Conservation (phyloP, 2,888 invertebrate genomes). For the Merodon equestris region DNA sequence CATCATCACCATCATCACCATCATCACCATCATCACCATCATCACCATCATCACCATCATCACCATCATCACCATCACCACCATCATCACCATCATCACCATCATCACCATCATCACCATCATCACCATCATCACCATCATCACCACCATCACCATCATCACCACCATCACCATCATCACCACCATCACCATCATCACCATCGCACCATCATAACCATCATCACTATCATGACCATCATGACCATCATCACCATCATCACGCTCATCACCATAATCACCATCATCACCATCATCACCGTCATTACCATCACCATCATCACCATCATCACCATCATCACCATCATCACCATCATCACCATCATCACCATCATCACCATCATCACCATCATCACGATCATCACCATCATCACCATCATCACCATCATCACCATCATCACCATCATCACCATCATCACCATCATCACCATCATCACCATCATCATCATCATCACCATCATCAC, state of each 20-base stretch:
- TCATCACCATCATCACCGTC: conserved; percentile 1
- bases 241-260: too few relatives aligned
- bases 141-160: too few relatives aligned
- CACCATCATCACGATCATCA: conserved; percentile 2
- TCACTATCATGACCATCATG: too few relatives aligned
- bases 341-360: conserved; percentile 4
- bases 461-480: conserved; percentile 2
- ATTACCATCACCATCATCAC: conserved; percentile 3
- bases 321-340: conserved; percentile 1
- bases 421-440: conserved; percentile 3
- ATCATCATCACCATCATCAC: conserved; percentile 5
- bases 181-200: conserved; percentile 1
- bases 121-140: too few relatives aligned
- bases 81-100: too few relatives aligned
- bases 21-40: too few relatives aligned
- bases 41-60: too few relatives aligned
- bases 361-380: conserved; percentile 4
- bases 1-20: too few relatives aligned
- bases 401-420: conserved; percentile 1
- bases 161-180: conserved; percentile 1
- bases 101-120: too few relatives aligned
- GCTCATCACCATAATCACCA: too few relatives aligned
- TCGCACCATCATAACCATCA: too few relatives aligned
- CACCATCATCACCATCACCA: too few relatives aligned
- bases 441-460: conserved; percentile 1